A percentile compares a stretch with the other conserved stretches of the same genome.
Conservation (phyloP, 2,797 vertebrate genomes). For the Epinephelus malabaricus region DNA sequence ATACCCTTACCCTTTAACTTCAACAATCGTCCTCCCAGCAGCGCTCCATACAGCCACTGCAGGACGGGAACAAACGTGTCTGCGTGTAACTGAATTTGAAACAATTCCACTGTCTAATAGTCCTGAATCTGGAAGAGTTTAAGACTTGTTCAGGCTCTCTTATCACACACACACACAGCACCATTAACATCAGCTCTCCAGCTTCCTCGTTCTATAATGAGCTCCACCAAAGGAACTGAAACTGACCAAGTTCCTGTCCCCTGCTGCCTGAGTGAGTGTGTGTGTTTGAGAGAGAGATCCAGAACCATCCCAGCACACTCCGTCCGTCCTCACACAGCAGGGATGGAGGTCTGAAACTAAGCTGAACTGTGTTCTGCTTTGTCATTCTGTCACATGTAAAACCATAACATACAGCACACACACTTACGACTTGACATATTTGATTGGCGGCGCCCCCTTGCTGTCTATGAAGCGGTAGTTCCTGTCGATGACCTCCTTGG, state of each 20-base stretch:
- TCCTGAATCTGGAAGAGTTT: background rate
- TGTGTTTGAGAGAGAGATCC: background rate
- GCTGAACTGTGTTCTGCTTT: too few species aligned
- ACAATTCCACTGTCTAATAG: too few species aligned
- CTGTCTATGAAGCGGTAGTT: slow-evolving; percentile 93
- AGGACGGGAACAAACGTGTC: too few species aligned
- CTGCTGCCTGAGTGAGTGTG: slow-evolving; percentile 9
- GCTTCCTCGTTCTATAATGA: slow-evolving; percentile 53
- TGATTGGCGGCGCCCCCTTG: slow-evolving; percentile 91
- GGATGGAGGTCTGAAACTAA: too few species aligned
- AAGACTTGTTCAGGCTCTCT: too few species aligned
- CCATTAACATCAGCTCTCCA: background rate
- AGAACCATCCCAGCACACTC: background rate
- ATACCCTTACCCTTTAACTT: too few species aligned
- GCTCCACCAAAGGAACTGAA: slow-evolving; percentile 59
- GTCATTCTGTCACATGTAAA: background rate
- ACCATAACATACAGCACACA: too few species aligned
- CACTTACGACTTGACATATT: slow-evolving; percentile 97
- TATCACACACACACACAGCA: background rate
- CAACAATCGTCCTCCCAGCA: too few species aligned
- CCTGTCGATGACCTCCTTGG: slow-evolving; percentile 93
- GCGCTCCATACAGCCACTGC: too few species aligned
- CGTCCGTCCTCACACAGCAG: background rate
- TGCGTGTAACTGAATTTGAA: too few species aligned
- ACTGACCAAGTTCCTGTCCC: slow-evolving; percentile 55